These are phyloP conservation scores for Glossosoma conforme DNA, from an alignment of 1,140 invertebrate species.

Conservation along the genomic window DNA sequence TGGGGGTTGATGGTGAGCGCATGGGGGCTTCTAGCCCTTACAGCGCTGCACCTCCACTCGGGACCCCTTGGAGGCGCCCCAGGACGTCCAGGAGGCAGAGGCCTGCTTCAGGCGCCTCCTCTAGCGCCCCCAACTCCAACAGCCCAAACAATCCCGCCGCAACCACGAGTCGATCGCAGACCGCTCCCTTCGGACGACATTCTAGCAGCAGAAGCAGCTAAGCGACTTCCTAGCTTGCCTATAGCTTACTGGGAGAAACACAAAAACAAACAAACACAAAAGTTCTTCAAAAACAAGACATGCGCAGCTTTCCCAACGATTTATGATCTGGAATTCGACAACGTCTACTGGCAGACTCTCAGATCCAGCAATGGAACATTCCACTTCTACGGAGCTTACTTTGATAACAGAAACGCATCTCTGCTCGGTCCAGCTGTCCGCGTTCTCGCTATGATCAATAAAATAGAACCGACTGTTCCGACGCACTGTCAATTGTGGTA, in stretches of 20 bases:
- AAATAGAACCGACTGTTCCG: conserved; percentile 76
- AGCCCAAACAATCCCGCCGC: conserved; percentile 39
- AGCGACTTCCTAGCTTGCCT: conserved; percentile 71
- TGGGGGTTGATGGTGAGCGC: conserved; percentile 22
- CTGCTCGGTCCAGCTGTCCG: conserved; percentile 74
- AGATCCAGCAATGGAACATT: conserved; percentile 78
- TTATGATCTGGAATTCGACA: conserved; percentile 86
- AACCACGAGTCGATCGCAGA: conserved; percentile 62
- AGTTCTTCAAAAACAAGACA: conserved; percentile 66
- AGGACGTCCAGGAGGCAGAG: conserved; percentile 31
- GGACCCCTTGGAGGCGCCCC: conserved; percentile 43
- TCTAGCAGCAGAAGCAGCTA: conserved; percentile 69
- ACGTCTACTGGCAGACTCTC: conserved; percentile 85
- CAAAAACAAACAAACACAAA: conserved; percentile 61
- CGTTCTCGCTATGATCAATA: conserved; percentile 86
- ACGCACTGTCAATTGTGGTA: conserved; percentile 90
- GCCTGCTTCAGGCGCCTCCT: conserved; percentile 38
- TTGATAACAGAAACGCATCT: conserved; percentile 73
- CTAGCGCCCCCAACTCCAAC: conserved; percentile 37
- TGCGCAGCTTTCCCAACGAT: conserved; percentile 80
- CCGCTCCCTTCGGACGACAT: conserved; percentile 68
- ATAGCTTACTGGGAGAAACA: conserved; percentile 78
- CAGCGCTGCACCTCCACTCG: conserved; percentile 38
- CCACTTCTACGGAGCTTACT: conserved; percentile 84
- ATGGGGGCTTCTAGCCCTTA: conserved; percentile 32